Base-by-base conservation (phyloP, 2,888 invertebrate genomes). In the Plusia festucae region DNA sequence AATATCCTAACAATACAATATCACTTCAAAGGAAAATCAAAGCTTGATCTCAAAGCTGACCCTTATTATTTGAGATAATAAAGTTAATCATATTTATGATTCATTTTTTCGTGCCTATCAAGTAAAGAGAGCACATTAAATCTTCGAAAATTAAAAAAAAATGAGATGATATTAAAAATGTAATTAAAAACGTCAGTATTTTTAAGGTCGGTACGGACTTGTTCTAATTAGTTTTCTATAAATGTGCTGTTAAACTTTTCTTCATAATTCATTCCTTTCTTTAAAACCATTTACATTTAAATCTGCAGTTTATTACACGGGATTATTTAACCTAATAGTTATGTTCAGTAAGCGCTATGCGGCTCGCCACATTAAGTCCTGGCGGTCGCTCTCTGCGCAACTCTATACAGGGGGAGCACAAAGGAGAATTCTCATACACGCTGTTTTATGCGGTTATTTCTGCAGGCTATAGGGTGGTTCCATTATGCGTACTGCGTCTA, bases 351-450 rank as follows among this genome's bases (percentile, higher is more conserved):
- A 58, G 63, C 61, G 40, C 53, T 32, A 11, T 77, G 77, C 54
- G 77, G 67, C 67, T 64, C 18, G 53, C 73, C 65, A 71, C 71
- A 78, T 64, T 60, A 57, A 64, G 61, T 70, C 55, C 58, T 60
- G 11, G 54, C 59, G 68, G 63, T 51, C 60, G 59, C 61, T 49
- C 64, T 73, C 57, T 66, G 58, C 32, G 52, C 54, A 64, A 60
- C 40, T 51, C 30, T 65, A 34, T 60, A 59, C 32, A 64, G 51
- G 20, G 52, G 32, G 49, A 73, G 40, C 20, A 70, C 70, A 64
- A 77, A 72, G 66, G 53, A 65, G 44, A 44, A 61, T 61, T 66
- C 54, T 60, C 76, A 44, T 22, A 59, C 44, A 65, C 53, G 58
- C 52, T 61, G 59, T 60, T 74, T 74, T 59, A 65, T 60, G 46